phyloP scores from a whole-genome alignment of 2,113 vertebrate species.

The Entelurus aequoreus region DNA sequence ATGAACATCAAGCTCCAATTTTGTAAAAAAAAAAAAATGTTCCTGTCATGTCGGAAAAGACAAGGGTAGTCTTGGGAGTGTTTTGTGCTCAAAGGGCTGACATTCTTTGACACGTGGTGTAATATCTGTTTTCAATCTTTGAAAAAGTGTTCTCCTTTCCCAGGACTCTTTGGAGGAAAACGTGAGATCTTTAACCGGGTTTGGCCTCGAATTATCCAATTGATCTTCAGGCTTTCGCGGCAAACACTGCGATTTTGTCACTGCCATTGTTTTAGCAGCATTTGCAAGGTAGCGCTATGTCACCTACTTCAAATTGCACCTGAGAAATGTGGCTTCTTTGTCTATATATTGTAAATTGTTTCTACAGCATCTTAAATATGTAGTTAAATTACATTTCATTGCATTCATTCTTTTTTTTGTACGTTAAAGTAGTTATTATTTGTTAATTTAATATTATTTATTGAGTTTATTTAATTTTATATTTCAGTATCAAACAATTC shows the following conservation, averaged over 20 bases:
- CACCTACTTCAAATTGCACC: not conserved
- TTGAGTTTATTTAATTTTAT: too few species aligned
- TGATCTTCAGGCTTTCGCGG: slow-evolving; percentile 33
- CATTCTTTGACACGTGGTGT: slow-evolving; percentile 16
- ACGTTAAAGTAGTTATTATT: too few species aligned
- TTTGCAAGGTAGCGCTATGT: not conserved
- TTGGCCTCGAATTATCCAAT: slow-evolving; percentile 32
- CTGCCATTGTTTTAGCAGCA: not conserved
- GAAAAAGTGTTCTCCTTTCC: slow-evolving; percentile 18
- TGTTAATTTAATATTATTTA: too few species aligned
- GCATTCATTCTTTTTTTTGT: too few species aligned
- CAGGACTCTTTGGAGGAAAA: not conserved
- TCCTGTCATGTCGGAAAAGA: slow-evolving; percentile 18
- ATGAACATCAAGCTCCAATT: not conserved
- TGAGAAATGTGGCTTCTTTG: not conserved
- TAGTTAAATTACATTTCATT: not conserved
- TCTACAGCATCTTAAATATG: not conserved
- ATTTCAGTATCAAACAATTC: too few species aligned
- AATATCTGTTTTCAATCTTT: slow-evolving; percentile 30
- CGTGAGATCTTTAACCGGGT: slow-evolving; percentile 15
- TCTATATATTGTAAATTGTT: not conserved
- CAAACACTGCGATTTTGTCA: slow-evolving; percentile 14
- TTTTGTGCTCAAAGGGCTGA: slow-evolving; percentile 27
- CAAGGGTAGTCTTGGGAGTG: slow-evolving; percentile 21
- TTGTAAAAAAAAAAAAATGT: not conserved